Evolutionary conservation across 1,140 invertebrate genomes (phyloP).

Genomic region (Cydia amplana): DNA sequence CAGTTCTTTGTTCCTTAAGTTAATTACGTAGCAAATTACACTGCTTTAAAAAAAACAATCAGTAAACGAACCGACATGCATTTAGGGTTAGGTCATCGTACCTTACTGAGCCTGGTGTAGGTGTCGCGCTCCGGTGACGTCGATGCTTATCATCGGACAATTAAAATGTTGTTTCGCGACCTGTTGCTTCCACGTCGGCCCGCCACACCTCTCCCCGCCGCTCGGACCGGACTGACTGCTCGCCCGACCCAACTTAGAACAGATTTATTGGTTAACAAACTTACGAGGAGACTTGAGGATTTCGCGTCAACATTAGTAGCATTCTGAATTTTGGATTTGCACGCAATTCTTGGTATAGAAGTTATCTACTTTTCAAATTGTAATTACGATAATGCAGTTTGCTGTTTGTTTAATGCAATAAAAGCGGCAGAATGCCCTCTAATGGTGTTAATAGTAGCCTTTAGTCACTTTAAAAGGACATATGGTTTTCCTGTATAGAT

Average conservation of each 20-base stretch:
- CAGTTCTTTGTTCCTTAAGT: conserved; percentile 22
- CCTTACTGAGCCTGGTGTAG: conserved; percentile 50
- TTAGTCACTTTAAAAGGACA: background rate
- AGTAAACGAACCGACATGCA: conserved; percentile 52
- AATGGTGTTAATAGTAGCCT: background rate
- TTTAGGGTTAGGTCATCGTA: conserved; percentile 71
- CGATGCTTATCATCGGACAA: conserved; percentile 74
- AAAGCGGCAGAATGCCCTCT: background rate
- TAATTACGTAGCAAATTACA: conserved; percentile 35
- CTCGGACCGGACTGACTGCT: conserved; percentile 49
- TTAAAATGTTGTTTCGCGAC: conserved; percentile 76
- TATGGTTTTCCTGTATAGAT: background rate
- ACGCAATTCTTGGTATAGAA: background rate
- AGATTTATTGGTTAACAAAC: conserved; percentile 50
- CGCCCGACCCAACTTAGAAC: conserved; percentile 45
- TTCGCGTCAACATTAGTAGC: conserved; percentile 43
- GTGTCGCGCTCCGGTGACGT: conserved; percentile 68
- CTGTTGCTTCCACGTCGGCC: conserved; percentile 67
- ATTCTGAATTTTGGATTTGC: conserved; percentile 36
- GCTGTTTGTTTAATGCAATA: background rate
- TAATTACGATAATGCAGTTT: background rate
- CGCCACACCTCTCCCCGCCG: conserved; percentile 38
- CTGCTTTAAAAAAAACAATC: conserved; percentile 40
- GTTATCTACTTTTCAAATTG: background rate
- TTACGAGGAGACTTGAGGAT: conserved; percentile 35